Evolutionary conservation across 2,888 invertebrate genomes (phyloP).

Genomic region (Chymomyza amoena): DNA sequence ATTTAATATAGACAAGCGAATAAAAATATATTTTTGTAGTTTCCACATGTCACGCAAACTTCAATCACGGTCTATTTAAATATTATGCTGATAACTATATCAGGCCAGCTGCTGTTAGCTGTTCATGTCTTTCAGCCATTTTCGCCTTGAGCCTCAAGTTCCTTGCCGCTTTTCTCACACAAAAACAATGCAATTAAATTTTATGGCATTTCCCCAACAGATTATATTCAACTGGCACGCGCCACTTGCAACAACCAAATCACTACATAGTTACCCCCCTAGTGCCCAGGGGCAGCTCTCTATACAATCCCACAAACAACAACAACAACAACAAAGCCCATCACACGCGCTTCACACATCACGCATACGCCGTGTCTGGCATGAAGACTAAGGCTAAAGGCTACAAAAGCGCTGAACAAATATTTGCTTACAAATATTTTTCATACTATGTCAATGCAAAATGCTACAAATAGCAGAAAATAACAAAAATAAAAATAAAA

Average conservation of each 20-base stretch:
- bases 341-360: not conserved
- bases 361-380: not conserved
- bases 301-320: not conserved
- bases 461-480: not conserved
- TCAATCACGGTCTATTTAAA: not conserved
- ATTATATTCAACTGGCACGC: not conserved
- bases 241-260: not conserved
- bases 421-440: slow-evolving; percentile 52
- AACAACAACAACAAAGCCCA: no score
- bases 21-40: not conserved
- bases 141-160: not conserved
- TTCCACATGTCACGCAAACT: not conserved
- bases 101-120: not conserved
- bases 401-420: slow-evolving; percentile 42
- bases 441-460: slow-evolving; percentile 34
- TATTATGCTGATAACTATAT: not conserved
- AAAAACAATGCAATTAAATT: not conserved
- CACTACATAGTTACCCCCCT: not conserved
- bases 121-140: not conserved
- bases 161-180: not conserved
- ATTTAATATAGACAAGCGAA: no score
- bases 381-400: not conserved
- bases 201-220: not conserved
- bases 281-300: not conserved
- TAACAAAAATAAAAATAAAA: not conserved